Percentiles rank a stretch among this genome's conserved stretches.
These are phyloP conservation scores for Pollenia labialis DNA, from an alignment of 2,888 invertebrate species.

Conservation along the genomic window DNA sequence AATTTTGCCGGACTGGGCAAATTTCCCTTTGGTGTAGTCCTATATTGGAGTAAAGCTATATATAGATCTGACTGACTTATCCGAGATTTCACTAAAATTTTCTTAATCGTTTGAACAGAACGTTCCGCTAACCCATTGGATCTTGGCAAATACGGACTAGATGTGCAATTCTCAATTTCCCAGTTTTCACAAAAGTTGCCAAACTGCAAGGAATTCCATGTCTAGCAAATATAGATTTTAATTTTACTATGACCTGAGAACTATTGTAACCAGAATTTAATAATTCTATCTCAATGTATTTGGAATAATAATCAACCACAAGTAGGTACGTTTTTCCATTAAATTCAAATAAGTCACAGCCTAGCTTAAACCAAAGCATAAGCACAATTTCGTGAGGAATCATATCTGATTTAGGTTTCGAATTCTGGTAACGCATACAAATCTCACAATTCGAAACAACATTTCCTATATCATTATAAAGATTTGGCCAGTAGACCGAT, in stretches of 20 bases:
- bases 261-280: no score
- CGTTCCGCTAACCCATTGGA: not conserved
- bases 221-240: not conserved
- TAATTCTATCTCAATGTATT: no score
- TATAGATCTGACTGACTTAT: no score
- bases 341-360: no score
- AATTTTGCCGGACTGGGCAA: no score
- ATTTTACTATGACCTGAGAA: not conserved
- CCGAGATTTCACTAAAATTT: not conserved
- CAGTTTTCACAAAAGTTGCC: not conserved
- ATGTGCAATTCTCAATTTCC: not conserved
- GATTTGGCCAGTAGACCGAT: constrained; percentile 67
- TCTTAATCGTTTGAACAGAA: not conserved
- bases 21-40: no score
- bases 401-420: no score
- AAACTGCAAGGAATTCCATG: not conserved
- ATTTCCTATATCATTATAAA: constrained; percentile 61
- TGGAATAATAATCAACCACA: no score
- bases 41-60: no score
- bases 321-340: no score
- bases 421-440: constrained; percentile 39
- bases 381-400: no score
- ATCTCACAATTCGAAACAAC: constrained; percentile 55
- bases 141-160: not conserved
- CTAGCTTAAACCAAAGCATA: no score